These are phyloP conservation scores for Drosophila busckii DNA, from an alignment of 1,140 invertebrate genomes.

Conservation along the genomic window DNA sequence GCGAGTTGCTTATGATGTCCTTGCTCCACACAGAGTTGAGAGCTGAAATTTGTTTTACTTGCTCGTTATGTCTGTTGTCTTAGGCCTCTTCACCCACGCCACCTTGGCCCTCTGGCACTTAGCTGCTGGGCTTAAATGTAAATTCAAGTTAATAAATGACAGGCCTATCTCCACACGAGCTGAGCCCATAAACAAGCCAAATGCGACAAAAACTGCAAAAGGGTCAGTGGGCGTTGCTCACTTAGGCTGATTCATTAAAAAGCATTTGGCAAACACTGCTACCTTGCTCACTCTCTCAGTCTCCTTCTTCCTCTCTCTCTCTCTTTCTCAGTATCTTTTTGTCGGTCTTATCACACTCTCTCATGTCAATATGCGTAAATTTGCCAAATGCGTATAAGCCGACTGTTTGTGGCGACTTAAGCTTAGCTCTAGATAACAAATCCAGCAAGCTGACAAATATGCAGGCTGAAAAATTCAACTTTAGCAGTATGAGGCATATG, in stretches of 20 bases:
- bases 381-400: slow-evolving; percentile 70
- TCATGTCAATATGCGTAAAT: slow-evolving; percentile 65
- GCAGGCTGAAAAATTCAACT: slow-evolving; percentile 8
- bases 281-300: neutral
- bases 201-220: neutral
- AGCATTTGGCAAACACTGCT: no score
- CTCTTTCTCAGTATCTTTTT: no score
- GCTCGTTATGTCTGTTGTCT: slow-evolving; percentile 42
- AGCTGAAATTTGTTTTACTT: slow-evolving; percentile 12
- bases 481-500: slow-evolving; percentile 9
- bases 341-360: no score
- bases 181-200: slow-evolving; percentile 48
- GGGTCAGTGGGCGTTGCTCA: slow-evolving; percentile 1
- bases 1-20: no score
- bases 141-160: slow-evolving; percentile 70
- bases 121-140: slow-evolving; percentile 53
- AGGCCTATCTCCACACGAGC: slow-evolving; percentile 59
- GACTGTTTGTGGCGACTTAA: slow-evolving; percentile 34
- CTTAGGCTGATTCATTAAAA: slow-evolving; percentile 43
- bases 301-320: no score
- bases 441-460: slow-evolving; percentile 45
- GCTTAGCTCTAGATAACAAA: slow-evolving; percentile 32
- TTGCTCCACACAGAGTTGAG: neutral
- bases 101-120: neutral
- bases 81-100: slow-evolving; percentile 33